Conservation (phyloP, 2,797 vertebrate species). For the Poeciliopsis turneri region DNA sequence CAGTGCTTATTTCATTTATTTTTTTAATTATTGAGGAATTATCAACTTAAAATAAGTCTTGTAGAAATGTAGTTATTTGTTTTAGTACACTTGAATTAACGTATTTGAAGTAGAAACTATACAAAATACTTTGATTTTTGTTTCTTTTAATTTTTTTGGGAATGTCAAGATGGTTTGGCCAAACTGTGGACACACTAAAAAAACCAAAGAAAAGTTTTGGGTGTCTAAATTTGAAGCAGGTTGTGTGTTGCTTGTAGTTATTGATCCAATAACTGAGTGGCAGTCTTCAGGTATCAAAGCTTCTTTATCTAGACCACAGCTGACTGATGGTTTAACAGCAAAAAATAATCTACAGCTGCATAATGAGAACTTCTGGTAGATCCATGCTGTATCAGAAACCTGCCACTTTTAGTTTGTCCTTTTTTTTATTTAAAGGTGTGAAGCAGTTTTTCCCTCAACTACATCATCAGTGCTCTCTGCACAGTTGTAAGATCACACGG, state of each 20-base stretch:
- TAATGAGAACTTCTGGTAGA: neutral
- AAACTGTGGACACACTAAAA: neutral
- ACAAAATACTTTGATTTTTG: no score
- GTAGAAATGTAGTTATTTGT: no score
- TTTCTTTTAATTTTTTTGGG: no score
- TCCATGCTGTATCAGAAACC: neutral
- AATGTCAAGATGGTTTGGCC: neutral
- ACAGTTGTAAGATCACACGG: constrained; percentile 17
- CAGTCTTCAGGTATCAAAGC: neutral
- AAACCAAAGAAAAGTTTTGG: neutral
- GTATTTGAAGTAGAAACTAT: no score
- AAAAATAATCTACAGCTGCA: neutral
- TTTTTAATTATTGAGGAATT: no score
- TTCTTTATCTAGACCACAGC: neutral
- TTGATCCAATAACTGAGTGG: no score
- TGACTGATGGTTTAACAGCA: neutral
- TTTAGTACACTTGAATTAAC: no score
- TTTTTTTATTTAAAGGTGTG: constrained; percentile 34
- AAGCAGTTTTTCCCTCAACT: constrained; percentile 17
- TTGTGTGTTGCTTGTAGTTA: neutral
- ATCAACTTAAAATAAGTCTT: no score
- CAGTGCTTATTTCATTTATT: no score
- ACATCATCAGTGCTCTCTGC: neutral
- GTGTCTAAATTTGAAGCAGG: neutral
- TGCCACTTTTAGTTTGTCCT: constrained; percentile 17